phyloP scores from a whole-genome alignment of 2,888 invertebrate genomes.

The Melieria omissa region DNA sequence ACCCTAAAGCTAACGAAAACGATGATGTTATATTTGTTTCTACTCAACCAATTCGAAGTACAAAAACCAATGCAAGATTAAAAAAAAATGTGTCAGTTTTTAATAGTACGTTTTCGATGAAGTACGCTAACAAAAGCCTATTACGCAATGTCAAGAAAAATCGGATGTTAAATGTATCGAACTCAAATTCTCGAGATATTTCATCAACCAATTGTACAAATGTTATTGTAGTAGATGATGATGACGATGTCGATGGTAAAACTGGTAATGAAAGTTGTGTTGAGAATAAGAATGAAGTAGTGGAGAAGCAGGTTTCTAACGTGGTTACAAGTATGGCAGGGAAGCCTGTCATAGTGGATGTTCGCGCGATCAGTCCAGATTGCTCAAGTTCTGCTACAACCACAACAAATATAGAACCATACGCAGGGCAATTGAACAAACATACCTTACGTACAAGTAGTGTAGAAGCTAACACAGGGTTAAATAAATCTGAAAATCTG shows the following conservation, averaged over 20 bases:
- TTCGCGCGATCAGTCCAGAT: too few relatives aligned
- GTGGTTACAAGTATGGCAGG: too few relatives aligned
- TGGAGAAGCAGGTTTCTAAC: too few relatives aligned
- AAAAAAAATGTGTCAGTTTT: slow-evolving; percentile 32
- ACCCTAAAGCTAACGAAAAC: neutral
- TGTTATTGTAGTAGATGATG: slow-evolving; percentile 6
- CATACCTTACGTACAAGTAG: too few relatives aligned
- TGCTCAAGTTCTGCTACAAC: too few relatives aligned
- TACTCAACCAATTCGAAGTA: slow-evolving; percentile 39
- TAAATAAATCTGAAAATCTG: neutral
- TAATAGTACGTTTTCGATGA: slow-evolving; percentile 11
- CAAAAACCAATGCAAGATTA: slow-evolving; percentile 18
- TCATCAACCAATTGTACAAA: slow-evolving; percentile 46
- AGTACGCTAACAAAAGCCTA: neutral
- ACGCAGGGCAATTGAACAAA: too few relatives aligned
- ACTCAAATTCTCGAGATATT: slow-evolving; percentile 40
- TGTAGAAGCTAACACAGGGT: neutral
- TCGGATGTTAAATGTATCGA: neutral
- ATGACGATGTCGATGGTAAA: neutral
- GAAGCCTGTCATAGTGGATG: too few relatives aligned
- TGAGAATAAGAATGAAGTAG: too few relatives aligned
- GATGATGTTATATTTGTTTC: slow-evolving; percentile 28
- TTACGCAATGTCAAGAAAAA: slow-evolving; percentile 8
- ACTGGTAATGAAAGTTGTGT: neutral
- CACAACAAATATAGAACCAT: too few relatives aligned